Evolutionary conservation across 2,888 invertebrate species (phyloP), one percentile per base, ranked within the genome.

Genomic region (Microplitis deprimator): DNA sequence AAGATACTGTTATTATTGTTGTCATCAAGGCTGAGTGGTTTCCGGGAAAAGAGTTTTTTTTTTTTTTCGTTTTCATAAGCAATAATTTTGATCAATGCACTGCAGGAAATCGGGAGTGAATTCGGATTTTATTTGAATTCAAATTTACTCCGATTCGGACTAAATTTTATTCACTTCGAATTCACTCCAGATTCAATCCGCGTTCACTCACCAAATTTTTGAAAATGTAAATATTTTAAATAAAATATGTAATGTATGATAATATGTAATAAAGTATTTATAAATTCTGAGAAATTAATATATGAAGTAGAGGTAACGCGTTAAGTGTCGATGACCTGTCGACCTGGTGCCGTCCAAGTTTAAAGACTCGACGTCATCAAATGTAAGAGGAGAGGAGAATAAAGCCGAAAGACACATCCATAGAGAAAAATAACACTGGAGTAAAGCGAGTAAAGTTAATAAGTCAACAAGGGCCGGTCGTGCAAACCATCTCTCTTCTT

Each of bases 391-490:
- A 76, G 71, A 79, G 75, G 62, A 73, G 70, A 68, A 77, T 75
- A 68, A 38, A 38, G 17, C 70, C 70, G 50, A 41, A 60, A 70
- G 70, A 70, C 69, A 68, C 64, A 65, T 76, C 68, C 70, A 39
- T 60, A 65, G 64, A 68, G 70, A 72, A 67, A 61, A 73, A 69
- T 40, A 75, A 72, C 75, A 75, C 70, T 65, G 69, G 78, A 76
- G 78, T 64, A 70, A 67, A 76, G 77, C 79, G 80, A 75, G 85
- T 83, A 86, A 87, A 86, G 87, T 87, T 87, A 87, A 88, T 88
- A 85, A 88, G 89, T 88, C 88, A 88, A 88, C 86, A 88, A 87
- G 85, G 85, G 82, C 81, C 81, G 81, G 81, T 80, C 81, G 79
- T 81, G 81, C 81, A 79, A 80, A 81, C 79, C 81, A 73, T 79